Evolutionary conservation across 1,140 invertebrate genomes (phyloP).

Genomic region (Zaprionus ghesquierei): DNA sequence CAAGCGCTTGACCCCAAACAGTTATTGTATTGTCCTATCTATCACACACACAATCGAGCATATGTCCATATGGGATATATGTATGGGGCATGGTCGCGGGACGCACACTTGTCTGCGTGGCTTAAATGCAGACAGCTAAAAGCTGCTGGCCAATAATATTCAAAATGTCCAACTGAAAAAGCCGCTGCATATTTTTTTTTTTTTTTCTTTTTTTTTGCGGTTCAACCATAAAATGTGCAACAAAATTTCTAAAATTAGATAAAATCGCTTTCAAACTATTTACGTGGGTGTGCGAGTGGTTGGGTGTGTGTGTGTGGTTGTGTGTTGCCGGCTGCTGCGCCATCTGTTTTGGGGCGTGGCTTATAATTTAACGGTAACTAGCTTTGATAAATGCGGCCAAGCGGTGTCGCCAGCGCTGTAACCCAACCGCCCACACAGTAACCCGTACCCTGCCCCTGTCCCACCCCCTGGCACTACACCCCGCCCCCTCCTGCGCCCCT

Average conservation of each 20-base stretch:
- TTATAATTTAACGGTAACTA: conserved; percentile 66
- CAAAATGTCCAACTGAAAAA: conserved; percentile 18
- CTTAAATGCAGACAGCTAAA: conserved; percentile 33
- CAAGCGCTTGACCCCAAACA: conserved; percentile 45
- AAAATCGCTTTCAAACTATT: conserved; percentile 36
- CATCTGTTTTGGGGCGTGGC: conserved; percentile 7
- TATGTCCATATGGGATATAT: neutral
- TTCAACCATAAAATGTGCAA: conserved; percentile 41
- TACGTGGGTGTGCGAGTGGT: neutral
- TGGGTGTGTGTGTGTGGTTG: neutral
- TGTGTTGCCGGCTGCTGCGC: neutral
- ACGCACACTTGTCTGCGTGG: neutral
- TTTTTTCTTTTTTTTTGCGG: conserved; percentile 52
- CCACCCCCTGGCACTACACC: no score
- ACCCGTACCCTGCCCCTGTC: neutral
- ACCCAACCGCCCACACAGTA: neutral
- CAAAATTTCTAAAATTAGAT: conserved; percentile 47
- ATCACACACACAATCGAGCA: conserved; percentile 23
- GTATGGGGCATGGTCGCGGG: no score
- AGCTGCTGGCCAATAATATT: conserved; percentile 32
- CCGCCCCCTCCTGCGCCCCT: no score
- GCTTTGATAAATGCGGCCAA: conserved; percentile 55
- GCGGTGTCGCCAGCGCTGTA: neutral
- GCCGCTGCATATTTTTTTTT: conserved; percentile 25
- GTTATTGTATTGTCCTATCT: conserved; percentile 33